phyloP scores from a whole-genome alignment of 2,888 invertebrate genomes.

The Trypoxylon attenuatum region DNA sequence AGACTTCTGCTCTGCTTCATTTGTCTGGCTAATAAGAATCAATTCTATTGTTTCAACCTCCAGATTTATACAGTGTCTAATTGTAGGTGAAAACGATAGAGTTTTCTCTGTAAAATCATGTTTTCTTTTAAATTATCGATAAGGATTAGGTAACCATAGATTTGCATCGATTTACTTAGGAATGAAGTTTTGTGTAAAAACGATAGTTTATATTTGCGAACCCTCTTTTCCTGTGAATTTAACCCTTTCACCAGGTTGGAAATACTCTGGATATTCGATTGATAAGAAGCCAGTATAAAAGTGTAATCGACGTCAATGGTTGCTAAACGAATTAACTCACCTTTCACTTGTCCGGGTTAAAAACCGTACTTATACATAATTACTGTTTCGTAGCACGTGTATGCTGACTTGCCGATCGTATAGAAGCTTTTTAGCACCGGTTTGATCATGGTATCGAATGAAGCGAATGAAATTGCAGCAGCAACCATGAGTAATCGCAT shows the following conservation, averaged over 20 bases:
- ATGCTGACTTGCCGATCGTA: not conserved
- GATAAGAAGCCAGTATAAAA: not conserved
- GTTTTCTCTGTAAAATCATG: too few species aligned
- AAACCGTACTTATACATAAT: not conserved
- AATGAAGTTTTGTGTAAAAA: too few species aligned
- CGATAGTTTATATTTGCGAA: too few species aligned
- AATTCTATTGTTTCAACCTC: too few species aligned
- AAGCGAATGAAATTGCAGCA: not conserved
- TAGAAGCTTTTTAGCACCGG: not conserved
- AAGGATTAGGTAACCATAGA: too few species aligned
- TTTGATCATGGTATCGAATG: not conserved
- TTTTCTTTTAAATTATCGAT: too few species aligned
- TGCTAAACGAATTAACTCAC: not conserved
- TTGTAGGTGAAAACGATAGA: too few species aligned
- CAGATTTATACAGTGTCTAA: too few species aligned
- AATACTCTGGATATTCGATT: not conserved
- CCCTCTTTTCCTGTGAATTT: too few species aligned
- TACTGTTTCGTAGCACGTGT: not conserved
- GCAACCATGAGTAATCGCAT: not conserved
- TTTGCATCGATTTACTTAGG: too few species aligned
- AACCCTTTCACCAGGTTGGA: too few species aligned
- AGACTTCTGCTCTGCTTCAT: constrained; percentile 26
- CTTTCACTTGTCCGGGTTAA: not conserved
- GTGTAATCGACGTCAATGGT: not conserved
- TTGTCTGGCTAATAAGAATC: too few species aligned